Percentiles rank a stretch among this genome's conserved stretches.
Evolutionary conservation across 2,113 vertebrate species (phyloP).

Genomic region (Chrysochloris asiatica): DNA sequence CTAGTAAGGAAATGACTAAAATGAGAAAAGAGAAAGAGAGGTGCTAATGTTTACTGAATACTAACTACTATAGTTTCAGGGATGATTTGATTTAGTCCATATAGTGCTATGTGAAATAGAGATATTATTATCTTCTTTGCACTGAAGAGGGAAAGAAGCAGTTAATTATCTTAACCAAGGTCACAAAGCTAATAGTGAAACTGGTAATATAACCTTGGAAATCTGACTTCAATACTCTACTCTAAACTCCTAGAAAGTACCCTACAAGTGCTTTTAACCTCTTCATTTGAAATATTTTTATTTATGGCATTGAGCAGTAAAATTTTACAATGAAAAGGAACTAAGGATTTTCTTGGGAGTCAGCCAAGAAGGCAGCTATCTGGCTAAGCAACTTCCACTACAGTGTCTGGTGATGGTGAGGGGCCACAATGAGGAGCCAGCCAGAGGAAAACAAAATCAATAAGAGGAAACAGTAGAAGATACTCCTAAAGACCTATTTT

Average conservation of each 20-base stretch:
- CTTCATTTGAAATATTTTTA: conserved; percentile 21
- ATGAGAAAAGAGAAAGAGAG: neutral
- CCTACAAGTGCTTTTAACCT: neutral
- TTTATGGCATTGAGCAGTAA: neutral
- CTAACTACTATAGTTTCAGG: neutral
- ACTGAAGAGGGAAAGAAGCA: neutral
- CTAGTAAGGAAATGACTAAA: neutral
- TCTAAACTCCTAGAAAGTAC: neutral
- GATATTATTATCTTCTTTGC: neutral
- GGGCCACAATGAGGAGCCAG: neutral
- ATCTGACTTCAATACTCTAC: neutral
- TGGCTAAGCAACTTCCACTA: neutral
- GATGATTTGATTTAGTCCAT: neutral
- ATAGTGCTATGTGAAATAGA: rapidly evolving
- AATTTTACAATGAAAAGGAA: neutral
- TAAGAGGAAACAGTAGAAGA: neutral
- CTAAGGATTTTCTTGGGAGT: neutral
- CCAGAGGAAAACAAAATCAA: neutral
- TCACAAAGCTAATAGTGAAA: neutral
- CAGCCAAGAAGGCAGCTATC: neutral
- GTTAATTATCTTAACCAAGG: neutral
- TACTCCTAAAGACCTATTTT: neutral
- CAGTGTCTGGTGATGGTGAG: neutral
- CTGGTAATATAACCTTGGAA: neutral
- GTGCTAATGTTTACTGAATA: neutral